Conservation (phyloP, 2,113 vertebrate genomes). For the Grammomys surdaster region DNA sequence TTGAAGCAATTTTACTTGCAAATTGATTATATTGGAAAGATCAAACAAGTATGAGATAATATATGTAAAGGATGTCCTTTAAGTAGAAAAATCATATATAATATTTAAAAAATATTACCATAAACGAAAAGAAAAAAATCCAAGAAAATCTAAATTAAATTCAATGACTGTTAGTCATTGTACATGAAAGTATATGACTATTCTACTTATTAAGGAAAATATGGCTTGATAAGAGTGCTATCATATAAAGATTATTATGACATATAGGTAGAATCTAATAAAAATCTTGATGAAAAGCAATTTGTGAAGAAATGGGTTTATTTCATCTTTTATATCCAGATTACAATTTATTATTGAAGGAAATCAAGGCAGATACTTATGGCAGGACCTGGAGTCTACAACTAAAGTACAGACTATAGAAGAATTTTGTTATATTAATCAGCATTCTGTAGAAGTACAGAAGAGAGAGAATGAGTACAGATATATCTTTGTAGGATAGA, state of each 20-base stretch:
- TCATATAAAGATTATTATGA: neutral
- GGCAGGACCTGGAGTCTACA: neutral
- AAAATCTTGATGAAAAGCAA: neutral
- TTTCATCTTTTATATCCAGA: neutral
- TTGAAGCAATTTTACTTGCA: constrained; percentile 3
- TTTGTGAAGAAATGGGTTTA: neutral
- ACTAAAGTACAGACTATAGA: neutral
- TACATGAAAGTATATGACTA: neutral
- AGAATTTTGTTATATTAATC: neutral
- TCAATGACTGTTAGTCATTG: neutral
- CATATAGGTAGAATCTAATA: rapidly evolving
- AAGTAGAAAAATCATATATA: neutral
- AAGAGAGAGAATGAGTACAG: neutral
- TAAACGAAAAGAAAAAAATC: neutral
- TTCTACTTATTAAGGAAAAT: neutral
- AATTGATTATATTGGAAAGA: neutral
- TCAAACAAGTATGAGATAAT: neutral
- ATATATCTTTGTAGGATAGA: neutral
- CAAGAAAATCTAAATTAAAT: neutral
- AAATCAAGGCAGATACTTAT: neutral
- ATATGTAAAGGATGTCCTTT: neutral
- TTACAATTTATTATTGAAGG: neutral
- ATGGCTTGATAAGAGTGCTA: neutral
- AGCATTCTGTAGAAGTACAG: neutral
- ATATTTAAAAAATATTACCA: neutral